These are phyloP conservation scores for Halyomorpha halys DNA, from an alignment of 1,140 invertebrate genomes.

Conservation along the genomic window DNA sequence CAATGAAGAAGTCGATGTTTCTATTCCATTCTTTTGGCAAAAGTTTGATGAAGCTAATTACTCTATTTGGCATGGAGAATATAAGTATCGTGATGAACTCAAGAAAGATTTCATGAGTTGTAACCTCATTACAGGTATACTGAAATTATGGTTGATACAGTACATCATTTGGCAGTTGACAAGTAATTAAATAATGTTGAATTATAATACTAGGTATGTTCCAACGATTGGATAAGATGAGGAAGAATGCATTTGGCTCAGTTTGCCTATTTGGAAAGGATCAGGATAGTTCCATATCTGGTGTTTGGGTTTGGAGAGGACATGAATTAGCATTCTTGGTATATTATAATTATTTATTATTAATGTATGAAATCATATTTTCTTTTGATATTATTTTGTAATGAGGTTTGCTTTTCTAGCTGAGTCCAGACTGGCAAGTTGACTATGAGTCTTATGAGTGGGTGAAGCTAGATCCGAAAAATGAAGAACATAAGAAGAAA, in stretches of 20 bases:
- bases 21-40: slow-evolving; percentile 96
- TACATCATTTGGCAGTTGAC: no score
- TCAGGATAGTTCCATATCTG: slow-evolving; percentile 86
- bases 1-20: slow-evolving; percentile 87
- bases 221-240: slow-evolving; percentile 95
- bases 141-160: background rate
- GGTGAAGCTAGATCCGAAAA: slow-evolving; percentile 83
- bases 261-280: slow-evolving; percentile 88
- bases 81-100: slow-evolving; percentile 91
- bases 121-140: slow-evolving; percentile 76
- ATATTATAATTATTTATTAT: slow-evolving; percentile 29
- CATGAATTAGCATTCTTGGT: slow-evolving; percentile 85
- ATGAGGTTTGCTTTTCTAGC: slow-evolving; percentile 42
- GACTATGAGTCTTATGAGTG: slow-evolving; percentile 96
- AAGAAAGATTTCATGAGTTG: slow-evolving; percentile 91
- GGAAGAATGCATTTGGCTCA: slow-evolving; percentile 91
- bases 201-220: slow-evolving; percentile 64
- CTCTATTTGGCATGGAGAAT: slow-evolving; percentile 95
- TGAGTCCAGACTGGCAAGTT: slow-evolving; percentile 85
- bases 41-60: slow-evolving; percentile 95
- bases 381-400: background rate
- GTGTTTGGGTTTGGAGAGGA: slow-evolving; percentile 94
- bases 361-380: background rate
- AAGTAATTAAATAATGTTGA: background rate
- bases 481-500: slow-evolving; percentile 75